phyloP scores from a whole-genome alignment of 2,113 vertebrate species.

The Vulpes lagopus region DNA sequence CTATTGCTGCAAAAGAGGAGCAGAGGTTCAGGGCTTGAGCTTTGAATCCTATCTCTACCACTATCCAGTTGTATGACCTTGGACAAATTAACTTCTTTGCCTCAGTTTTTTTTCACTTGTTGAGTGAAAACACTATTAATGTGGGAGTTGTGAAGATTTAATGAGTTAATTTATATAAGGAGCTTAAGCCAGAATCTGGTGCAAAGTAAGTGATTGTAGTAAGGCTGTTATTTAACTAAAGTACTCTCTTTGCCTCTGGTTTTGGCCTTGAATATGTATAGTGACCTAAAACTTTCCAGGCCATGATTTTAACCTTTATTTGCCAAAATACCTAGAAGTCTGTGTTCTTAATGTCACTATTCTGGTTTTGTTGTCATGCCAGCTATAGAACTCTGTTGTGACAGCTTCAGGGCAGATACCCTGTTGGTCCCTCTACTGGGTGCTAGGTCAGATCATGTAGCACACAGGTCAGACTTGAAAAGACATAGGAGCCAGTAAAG shows the following conservation, averaged over 20 bases:
- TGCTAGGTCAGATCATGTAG: neutral
- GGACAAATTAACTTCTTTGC: neutral
- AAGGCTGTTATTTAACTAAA: neutral
- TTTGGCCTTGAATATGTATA: neutral
- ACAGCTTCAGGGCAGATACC: neutral
- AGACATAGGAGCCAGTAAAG: neutral
- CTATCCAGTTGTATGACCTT: neutral
- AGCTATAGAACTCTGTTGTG: neutral
- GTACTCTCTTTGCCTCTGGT: neutral
- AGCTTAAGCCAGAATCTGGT: neutral
- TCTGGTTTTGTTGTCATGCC: neutral
- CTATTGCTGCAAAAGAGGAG: neutral
- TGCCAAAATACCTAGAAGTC: neutral
- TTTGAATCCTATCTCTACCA: neutral
- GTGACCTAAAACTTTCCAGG: neutral
- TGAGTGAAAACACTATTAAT: neutral
- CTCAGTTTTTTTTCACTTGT: slow-evolving; percentile 1
- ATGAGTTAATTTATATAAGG: neutral
- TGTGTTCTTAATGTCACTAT: neutral
- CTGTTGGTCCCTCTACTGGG: neutral
- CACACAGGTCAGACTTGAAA: neutral
- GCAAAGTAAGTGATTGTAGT: neutral
- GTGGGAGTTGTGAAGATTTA: neutral
- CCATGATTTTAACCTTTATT: neutral
- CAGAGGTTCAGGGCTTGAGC: neutral